A percentile compares a stretch with the other conserved stretches of the same genome.
Conservation (phyloP, 2,888 invertebrate species). For the Papilio elwesi region DNA sequence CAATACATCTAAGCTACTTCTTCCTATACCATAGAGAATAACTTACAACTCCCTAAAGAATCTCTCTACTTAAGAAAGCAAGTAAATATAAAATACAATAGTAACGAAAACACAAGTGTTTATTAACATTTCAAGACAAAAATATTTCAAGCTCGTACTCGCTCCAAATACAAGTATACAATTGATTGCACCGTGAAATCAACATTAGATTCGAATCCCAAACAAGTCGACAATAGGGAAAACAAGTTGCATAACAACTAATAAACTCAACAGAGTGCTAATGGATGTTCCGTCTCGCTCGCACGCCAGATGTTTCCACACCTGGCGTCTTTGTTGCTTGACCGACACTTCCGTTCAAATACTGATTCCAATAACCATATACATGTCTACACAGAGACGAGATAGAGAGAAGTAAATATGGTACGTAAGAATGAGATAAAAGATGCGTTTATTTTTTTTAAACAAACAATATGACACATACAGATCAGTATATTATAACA, state of each 20-base stretch:
- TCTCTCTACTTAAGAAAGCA: neutral
- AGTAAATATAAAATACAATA: too few species aligned
- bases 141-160: neutral
- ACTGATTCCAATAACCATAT: neutral
- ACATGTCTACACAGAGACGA: neutral
- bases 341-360: slow-evolving; percentile 18
- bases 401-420: too few species aligned
- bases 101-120: neutral
- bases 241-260: neutral
- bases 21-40: too few species aligned
- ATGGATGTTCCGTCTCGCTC: slow-evolving; percentile 6
- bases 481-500: too few species aligned
- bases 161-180: neutral
- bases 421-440: neutral
- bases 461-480: too few species aligned
- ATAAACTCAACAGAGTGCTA: slow-evolving; percentile 5
- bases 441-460: neutral
- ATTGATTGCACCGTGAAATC: slow-evolving; percentile 1
- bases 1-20: too few species aligned
- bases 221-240: neutral
- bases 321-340: slow-evolving; percentile 16
- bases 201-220: slow-evolving; percentile 5
- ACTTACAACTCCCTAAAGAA: neutral
- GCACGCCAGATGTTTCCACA: slow-evolving; percentile 23
- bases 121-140: neutral